phyloP scores from a whole-genome alignment of 2,888 invertebrate genomes.

The Xanthia togata region DNA sequence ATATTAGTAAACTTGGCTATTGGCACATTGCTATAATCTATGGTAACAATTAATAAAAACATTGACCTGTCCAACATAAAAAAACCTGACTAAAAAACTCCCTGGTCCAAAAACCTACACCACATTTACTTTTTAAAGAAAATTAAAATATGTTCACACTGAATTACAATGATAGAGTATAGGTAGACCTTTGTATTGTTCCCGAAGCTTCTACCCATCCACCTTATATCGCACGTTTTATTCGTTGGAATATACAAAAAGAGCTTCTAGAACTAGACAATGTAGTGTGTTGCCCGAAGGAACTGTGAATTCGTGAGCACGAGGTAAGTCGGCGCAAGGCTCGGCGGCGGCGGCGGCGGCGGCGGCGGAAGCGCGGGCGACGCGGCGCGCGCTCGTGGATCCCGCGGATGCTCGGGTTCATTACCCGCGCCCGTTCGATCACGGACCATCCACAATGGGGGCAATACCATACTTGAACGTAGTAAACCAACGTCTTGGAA shows the following conservation, averaged over 20 bases:
- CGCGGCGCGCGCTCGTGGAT: slow-evolving; percentile 70
- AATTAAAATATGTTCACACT: not conserved
- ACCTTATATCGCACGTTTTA: slow-evolving; percentile 19
- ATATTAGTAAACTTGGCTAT: not conserved
- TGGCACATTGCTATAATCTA: not conserved
- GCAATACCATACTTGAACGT: slow-evolving; percentile 76
- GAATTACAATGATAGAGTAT: not conserved
- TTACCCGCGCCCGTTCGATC: slow-evolving; percentile 84
- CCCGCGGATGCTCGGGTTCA: slow-evolving; percentile 85
- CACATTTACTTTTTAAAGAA: not conserved
- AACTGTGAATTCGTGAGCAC: slow-evolving; percentile 78
- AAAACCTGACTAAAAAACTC: not conserved
- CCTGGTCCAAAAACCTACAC: not conserved
- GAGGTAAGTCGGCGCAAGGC: slow-evolving; percentile 63
- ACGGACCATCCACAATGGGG: slow-evolving; percentile 80
- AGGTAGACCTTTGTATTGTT: slow-evolving; percentile 6
- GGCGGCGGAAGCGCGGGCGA: slow-evolving; percentile 57
- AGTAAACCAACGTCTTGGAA: slow-evolving; percentile 72
- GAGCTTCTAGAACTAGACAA: slow-evolving; percentile 41
- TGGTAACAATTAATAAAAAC: not conserved
- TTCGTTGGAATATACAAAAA: slow-evolving; percentile 47
- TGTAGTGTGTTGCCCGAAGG: slow-evolving; percentile 57
- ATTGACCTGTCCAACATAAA: not conserved
- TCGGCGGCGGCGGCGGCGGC: slow-evolving; percentile 48
- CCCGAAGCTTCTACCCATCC: not conserved